Base-by-base conservation (phyloP, 2,888 invertebrate genomes). In the Rugalucina vietnamica region DNA sequence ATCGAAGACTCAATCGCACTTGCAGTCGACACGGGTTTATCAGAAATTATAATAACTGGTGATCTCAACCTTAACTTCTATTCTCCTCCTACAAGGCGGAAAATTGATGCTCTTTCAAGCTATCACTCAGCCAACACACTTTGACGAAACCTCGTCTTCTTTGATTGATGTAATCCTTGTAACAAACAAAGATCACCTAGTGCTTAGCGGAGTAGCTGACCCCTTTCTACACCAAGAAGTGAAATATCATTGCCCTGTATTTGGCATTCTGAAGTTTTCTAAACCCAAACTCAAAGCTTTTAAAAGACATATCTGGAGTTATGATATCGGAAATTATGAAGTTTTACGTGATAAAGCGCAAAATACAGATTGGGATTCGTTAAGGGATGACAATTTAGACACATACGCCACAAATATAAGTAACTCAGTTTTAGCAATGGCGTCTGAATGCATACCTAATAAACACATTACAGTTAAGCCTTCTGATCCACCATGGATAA, bases 221-320 rank as follows among this genome's bases (percentile, higher is more conserved):
- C 50, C 70, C 14, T 32, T 77, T 32, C n/a, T 77, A 21, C 4
- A 49, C 5, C 70, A 77, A 43, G 21, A 49, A 24, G 24, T 77
- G 14, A 49, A n/a, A n/a, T n/a, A n/a, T n/a, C n/a, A n/a, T n/a
- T n/a, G n/a, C n/a, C n/a, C n/a, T n/a, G n/a, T n/a, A n/a, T n/a
- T n/a, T n/a, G n/a, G n/a, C n/a, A n/a, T n/a, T n/a, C n/a, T n/a
- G n/a, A n/a, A n/a, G n/a, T 37, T 37, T 43, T 5, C 18, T 4
- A 78, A 71, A 77, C 49, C 69, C 1, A 1, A 50, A 8, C 1
- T 34, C 18, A 43, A 50, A 24, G 21, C 24, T 43, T 49, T 49
- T 24, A 49, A 39, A 43, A 29, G 77, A 29, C 27, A 27, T 43
- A 43, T 79, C 2, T 79, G 79, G 79, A 21, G 24, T n/a, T 79